phyloP scores from a whole-genome alignment of 1,140 invertebrate genomes.

The Bacillus rossius region DNA sequence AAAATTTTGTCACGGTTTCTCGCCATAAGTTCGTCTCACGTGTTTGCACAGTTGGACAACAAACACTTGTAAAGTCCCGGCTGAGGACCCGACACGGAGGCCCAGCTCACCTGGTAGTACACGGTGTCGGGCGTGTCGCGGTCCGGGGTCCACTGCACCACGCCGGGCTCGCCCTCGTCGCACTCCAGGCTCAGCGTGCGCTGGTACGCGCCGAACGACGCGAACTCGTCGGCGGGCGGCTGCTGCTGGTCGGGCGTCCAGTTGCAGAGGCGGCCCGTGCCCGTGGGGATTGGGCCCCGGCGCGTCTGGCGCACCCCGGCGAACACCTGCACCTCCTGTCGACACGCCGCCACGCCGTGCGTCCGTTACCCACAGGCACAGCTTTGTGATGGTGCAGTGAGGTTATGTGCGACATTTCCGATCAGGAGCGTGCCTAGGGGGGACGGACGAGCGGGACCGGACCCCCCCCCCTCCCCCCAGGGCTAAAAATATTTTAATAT shows the following conservation, averaged over 20 bases:
- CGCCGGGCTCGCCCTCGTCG: constrained; percentile 74
- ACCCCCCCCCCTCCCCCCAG: too few relatives aligned
- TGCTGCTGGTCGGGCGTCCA: constrained; percentile 72
- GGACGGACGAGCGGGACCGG: too few relatives aligned
- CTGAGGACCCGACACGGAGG: too few relatives aligned
- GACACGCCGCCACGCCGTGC: background rate
- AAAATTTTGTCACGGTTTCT: too few relatives aligned
- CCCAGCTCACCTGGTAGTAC: constrained; percentile 86
- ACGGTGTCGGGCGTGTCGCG: constrained; percentile 82
- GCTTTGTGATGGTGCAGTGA: too few relatives aligned
- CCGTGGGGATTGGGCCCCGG: constrained; percentile 62
- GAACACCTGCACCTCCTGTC: constrained; percentile 70
- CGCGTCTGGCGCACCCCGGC: constrained; percentile 66
- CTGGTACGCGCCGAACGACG: constrained; percentile 85
- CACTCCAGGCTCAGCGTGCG: constrained; percentile 74
- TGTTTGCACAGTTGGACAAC: too few relatives aligned
- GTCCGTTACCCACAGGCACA: too few relatives aligned
- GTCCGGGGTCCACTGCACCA: constrained; percentile 85
- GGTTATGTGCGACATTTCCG: too few relatives aligned
- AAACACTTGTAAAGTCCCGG: too few relatives aligned
- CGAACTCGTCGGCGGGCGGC: constrained; percentile 69
- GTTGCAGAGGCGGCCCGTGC: constrained; percentile 74
- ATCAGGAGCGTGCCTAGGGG: too few relatives aligned
- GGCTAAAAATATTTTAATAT: too few relatives aligned
- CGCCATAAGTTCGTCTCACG: too few relatives aligned